Evolutionary conservation across 2,113 vertebrate species (phyloP), one percentile per base, ranked within the genome.

Genomic region (Xenopus laevis): DNA sequence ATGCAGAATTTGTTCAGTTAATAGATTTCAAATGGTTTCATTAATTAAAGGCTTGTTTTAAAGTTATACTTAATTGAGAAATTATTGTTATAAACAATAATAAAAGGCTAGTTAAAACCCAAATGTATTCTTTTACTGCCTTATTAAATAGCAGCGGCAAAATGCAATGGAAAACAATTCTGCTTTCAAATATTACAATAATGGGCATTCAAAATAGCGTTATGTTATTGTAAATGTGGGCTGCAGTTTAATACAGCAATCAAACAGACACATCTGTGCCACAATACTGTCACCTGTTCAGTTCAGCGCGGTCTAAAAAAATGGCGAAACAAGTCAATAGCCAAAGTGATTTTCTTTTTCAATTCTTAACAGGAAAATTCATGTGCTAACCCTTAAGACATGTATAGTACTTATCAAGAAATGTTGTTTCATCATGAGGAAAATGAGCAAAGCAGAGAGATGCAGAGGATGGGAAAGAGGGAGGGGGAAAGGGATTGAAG

Each of bases 261-360:
- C 23, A 27, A 27, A 27, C 23, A 50, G 7, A 47, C 18, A 16
- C 7, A 64, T 76, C 23, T 27, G 61, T 70, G 66, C 63, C 66
- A 70, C 67, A 70, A 76, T 33, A 76, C 74, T 76, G 74, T 66
- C 74, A 76, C 50, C 74, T 76, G 47, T 20, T n/a, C 74, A 44
- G 59, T 21, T 57, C 3, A 17, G 11, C 30, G 27, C 45, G 59
- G 60, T 45, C 63, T 13, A 23, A 66, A 47, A n/a, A 21, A 45
- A 66, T 50, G 15, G 15, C 1, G 13, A 50, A 66, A 45, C n/a
- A 50, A 21, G 9, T 13, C 58, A 60, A 12, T 60, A 13, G 20
- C 53, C 17, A 1, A n/a, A 55, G 15, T 7, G 17, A 55, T 55
- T 55, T 55, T n/a, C 53, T n/a, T 18, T 55, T n/a, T n/a, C 53